Base-by-base conservation (phyloP, 2,113 vertebrate genomes). In the Leucopsar rothschildi region DNA sequence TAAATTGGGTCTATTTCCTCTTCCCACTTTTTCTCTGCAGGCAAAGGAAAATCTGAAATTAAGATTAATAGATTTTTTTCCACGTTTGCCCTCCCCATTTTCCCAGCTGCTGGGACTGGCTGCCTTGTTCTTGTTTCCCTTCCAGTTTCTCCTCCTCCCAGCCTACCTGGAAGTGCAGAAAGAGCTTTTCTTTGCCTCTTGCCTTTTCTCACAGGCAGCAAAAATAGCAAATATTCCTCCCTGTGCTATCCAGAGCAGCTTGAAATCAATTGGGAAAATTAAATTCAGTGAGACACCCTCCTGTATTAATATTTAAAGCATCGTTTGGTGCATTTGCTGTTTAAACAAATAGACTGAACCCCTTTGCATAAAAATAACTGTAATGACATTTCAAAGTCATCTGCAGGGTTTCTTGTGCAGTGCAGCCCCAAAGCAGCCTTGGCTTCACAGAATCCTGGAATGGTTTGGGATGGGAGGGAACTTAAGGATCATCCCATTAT, bases 291-390 rank as follows among this genome's bases (percentile, higher is more conserved):
- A 77, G 91, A 61, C 88, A 73, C 11, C 68, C 49, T 88, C 70
- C 45, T 40, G 17, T 44, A 93, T 93, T 56, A 95, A 96, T 92
- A 95, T 88, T 97, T 93, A 86, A 93, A 91, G 88, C 85, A 76
- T 52, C 47, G 7, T 90, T 94, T 78, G 44, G 55, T 73, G 18
- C n/a, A 33, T 82, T 60, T 86, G 80, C 68, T 90, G 47, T 86
- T 95, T 73, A 73, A 93, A 86, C 76, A 92, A 68, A 72, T 23
- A 33, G 33, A 20, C 53, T 22, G 86, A 92, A 73, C 10, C 68
- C 37, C 45, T 19, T n/a, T 42, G 90, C 50, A 83, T 76, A 57
- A 88, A 87, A 94, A 90, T 47, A 80, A 73, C 37, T 70, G 44
- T 45, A 82, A 93, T 40, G 80, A 45, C 68, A 53, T 85, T 82